These are phyloP conservation scores for Anthonomus grandis DNA, from an alignment of 1,140 invertebrate genomes.

Conservation along the genomic window DNA sequence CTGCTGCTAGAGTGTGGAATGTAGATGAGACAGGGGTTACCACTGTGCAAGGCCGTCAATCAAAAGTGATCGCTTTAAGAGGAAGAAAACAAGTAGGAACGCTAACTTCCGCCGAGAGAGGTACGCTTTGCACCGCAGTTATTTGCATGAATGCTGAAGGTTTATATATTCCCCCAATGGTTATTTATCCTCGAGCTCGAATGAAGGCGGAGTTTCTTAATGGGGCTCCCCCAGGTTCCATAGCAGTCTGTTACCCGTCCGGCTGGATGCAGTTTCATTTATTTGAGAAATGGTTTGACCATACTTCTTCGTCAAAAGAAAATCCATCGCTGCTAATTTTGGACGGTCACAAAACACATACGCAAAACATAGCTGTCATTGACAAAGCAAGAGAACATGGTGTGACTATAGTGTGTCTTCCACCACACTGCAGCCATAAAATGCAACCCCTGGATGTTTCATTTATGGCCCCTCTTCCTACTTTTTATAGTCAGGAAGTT, in stretches of 20 bases:
- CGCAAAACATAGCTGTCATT: constrained; percentile 37
- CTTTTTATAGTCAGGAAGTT: constrained; percentile 18
- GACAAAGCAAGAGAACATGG: constrained; percentile 31
- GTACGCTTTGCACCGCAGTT: constrained; percentile 9
- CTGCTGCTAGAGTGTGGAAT: too few relatives aligned
- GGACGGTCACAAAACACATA: constrained; percentile 41
- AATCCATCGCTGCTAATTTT: constrained; percentile 38
- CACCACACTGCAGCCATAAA: constrained; percentile 44
- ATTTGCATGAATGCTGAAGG: constrained; percentile 26
- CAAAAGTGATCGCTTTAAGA: constrained; percentile 11
- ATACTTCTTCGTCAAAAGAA: background rate
- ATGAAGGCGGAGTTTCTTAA: constrained; percentile 30
- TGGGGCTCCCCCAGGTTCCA: constrained; percentile 28
- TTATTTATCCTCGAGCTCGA: constrained; percentile 34
- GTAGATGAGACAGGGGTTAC: constrained; percentile 50
- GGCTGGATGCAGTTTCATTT: constrained; percentile 5
- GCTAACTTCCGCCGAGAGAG: constrained; percentile 15
- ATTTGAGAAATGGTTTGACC: constrained; percentile 1
- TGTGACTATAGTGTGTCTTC: constrained; percentile 39
- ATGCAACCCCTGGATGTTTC: constrained; percentile 45
- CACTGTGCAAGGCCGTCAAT: constrained; percentile 39
- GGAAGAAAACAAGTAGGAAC: constrained; percentile 17
- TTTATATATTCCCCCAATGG: constrained; percentile 38
- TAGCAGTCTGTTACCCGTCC: constrained; percentile 26
- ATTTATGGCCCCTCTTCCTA: constrained; percentile 43